phyloP scores from a whole-genome alignment of 2,113 vertebrate genomes.

The Aleadryas rufinucha region DNA sequence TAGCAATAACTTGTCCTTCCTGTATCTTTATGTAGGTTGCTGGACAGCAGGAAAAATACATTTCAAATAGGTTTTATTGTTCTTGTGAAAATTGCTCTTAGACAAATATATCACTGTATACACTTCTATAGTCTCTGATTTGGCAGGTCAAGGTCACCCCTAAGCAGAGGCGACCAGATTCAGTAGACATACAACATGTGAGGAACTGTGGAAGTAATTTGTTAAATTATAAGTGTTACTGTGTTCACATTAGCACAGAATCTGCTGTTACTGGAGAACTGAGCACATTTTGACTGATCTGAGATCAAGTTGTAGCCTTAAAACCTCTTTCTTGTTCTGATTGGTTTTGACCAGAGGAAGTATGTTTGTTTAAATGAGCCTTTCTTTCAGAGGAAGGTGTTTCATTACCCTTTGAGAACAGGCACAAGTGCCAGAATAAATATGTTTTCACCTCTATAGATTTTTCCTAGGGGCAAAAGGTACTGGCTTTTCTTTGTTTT shows the following conservation, averaged over 20 bases:
- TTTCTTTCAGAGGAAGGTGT: background rate
- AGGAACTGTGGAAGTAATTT: background rate
- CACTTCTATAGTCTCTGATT: background rate
- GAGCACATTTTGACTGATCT: background rate
- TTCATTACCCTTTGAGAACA: background rate
- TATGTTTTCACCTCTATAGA: background rate
- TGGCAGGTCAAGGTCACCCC: background rate
- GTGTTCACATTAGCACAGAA: background rate
- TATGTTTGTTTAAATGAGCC: background rate
- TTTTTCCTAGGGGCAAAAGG: background rate
- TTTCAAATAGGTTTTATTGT: background rate
- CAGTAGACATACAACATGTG: background rate
- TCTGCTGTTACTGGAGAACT: background rate
- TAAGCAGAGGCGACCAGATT: background rate
- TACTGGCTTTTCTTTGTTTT: background rate
- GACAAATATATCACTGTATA: background rate
- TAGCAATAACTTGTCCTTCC: background rate
- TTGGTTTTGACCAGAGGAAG: background rate
- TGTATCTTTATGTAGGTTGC: background rate
- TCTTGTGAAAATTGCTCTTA: background rate
- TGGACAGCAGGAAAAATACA: background rate
- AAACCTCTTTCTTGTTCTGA: background rate
- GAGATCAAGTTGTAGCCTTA: background rate
- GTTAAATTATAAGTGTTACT: background rate
- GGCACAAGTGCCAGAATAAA: background rate